Evolutionary conservation across 2,113 vertebrate species (phyloP).

Genomic region (Myrmophylax atrothorax): DNA sequence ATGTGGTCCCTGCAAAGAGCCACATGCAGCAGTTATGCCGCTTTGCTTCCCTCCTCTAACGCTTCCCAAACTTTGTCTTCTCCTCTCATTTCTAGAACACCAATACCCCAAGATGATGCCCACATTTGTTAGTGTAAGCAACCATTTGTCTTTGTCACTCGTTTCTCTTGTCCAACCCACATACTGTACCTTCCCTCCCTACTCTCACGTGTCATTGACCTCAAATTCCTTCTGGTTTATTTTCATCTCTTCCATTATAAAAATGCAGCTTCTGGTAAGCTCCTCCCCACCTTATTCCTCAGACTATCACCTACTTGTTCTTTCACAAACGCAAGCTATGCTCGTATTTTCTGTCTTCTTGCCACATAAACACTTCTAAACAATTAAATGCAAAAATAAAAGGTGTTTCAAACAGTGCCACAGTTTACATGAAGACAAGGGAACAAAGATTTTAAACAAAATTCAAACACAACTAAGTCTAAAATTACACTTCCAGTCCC

Average conservation of each 20-base stretch:
- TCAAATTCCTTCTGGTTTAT: background rate
- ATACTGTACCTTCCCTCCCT: background rate
- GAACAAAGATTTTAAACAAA: background rate
- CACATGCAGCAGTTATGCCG: background rate
- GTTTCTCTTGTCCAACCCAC: background rate
- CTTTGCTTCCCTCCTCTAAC: background rate
- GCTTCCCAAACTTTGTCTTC: background rate
- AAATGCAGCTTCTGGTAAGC: background rate
- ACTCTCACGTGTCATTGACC: background rate
- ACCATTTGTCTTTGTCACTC: background rate
- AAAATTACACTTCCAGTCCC: background rate
- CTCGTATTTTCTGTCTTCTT: background rate
- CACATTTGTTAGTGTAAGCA: background rate
- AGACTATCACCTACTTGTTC: background rate
- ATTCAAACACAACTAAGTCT: background rate
- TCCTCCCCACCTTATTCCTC: background rate
- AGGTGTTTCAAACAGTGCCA: background rate
- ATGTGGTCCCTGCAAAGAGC: background rate
- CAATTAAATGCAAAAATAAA: background rate
- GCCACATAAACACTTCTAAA: background rate
- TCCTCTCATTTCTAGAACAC: background rate
- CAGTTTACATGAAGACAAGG: background rate
- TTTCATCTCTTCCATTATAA: background rate
- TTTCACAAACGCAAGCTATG: background rate
- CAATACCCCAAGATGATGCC: background rate